Conservation (phyloP, 2,888 invertebrate species). For the Spodoptera picta region DNA sequence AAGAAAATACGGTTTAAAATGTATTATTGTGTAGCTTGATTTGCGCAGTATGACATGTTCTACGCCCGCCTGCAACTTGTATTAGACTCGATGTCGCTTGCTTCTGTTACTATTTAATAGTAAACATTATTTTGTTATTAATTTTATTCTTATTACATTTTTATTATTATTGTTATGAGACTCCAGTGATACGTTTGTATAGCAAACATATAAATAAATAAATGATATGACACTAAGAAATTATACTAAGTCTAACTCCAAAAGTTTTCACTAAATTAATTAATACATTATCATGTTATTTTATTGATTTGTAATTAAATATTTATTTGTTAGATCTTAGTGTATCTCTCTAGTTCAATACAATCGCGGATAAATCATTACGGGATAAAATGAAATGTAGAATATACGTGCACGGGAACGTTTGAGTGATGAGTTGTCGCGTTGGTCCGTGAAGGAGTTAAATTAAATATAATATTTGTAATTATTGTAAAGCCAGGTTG, state of each 20-base stretch:
- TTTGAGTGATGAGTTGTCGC: slow-evolving; percentile 48
- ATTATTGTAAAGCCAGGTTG: slow-evolving; percentile 78
- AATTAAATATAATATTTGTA: slow-evolving; percentile 58
- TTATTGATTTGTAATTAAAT: slow-evolving; percentile 59
- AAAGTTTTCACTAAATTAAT: slow-evolving; percentile 58
- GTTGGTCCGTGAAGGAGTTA: slow-evolving; percentile 59
- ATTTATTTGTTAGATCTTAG: slow-evolving; percentile 58
- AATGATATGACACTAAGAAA: slow-evolving; percentile 65
- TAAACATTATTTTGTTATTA: slow-evolving; percentile 67
- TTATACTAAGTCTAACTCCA: slow-evolving; percentile 67
- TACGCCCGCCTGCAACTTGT: slow-evolving; percentile 45
- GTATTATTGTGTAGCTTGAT: slow-evolving; percentile 11
- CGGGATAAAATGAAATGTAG: slow-evolving; percentile 46
- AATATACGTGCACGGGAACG: slow-evolving; percentile 60
- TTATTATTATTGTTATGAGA: slow-evolving; percentile 63
- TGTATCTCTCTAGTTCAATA: slow-evolving; percentile 67
- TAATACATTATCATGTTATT: slow-evolving; percentile 53
- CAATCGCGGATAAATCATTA: slow-evolving; percentile 62
- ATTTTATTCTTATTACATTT: slow-evolving; percentile 67
- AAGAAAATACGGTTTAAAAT: too few relatives aligned
- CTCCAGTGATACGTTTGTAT: slow-evolving; percentile 63
- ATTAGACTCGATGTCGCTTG: slow-evolving; percentile 62
- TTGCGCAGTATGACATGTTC: slow-evolving; percentile 20
- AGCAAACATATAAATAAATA: slow-evolving; percentile 56
- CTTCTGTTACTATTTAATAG: slow-evolving; percentile 64